Conservation (phyloP, 2,113 vertebrate species). For the Pelusios castaneus region DNA sequence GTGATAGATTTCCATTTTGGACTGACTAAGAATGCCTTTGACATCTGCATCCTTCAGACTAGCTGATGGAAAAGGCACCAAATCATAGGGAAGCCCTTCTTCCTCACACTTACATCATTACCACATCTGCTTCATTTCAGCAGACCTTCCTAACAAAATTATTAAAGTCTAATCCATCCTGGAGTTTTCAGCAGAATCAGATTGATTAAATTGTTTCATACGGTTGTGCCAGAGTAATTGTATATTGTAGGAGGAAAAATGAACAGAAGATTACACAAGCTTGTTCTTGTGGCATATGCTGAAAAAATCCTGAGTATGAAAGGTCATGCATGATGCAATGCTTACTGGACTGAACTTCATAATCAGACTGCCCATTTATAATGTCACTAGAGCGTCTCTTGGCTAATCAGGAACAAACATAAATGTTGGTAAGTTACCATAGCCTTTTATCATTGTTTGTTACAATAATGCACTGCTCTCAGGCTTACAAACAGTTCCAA, state of each 20-base stretch:
- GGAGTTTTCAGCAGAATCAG: background rate
- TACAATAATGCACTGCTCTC: accelerated
- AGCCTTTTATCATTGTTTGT: background rate
- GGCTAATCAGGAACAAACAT: background rate
- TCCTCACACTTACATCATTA: background rate
- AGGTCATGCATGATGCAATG: background rate
- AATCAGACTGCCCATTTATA: background rate
- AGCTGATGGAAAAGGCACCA: background rate
- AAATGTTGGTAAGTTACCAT: background rate
- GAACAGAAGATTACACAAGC: background rate
- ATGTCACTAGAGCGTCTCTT: background rate
- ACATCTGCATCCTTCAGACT: background rate
- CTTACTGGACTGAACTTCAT: background rate
- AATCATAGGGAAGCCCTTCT: background rate
- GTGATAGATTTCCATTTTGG: background rate
- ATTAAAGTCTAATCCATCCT: background rate
- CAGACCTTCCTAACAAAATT: background rate
- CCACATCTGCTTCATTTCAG: background rate
- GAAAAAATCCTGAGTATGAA: background rate
- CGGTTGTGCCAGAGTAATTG: background rate
- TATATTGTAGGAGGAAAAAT: background rate
- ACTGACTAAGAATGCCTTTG: background rate
- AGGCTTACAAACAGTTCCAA: background rate
- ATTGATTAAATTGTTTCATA: background rate
- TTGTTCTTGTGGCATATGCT: background rate